Conservation (phyloP, 2,888 invertebrate species). For the Habroteleia sp. region DNA sequence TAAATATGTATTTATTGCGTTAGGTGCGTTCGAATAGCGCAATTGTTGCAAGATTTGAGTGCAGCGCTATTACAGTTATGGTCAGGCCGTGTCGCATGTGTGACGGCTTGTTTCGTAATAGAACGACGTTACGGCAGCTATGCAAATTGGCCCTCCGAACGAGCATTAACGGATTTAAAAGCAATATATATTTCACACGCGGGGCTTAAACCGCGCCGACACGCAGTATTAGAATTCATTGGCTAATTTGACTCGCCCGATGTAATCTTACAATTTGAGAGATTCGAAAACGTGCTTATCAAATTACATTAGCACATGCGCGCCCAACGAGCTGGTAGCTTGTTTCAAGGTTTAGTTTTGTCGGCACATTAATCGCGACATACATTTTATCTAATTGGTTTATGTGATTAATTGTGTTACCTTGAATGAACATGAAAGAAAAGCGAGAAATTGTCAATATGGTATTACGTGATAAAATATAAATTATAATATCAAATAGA, state of each 20-base stretch:
- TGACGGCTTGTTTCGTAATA: slow-evolving; percentile 60
- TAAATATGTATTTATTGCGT: slow-evolving; percentile 10
- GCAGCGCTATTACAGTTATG: slow-evolving; percentile 31
- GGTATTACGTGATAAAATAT: too few relatives aligned
- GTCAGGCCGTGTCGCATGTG: slow-evolving; percentile 50
- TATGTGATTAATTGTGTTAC: neutral
- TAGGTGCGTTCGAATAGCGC: slow-evolving; percentile 1
- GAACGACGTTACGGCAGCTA: slow-evolving; percentile 70
- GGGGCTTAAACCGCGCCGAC: slow-evolving; percentile 67
- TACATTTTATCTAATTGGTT: slow-evolving; percentile 2
- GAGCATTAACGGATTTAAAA: slow-evolving; percentile 79
- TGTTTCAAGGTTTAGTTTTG: slow-evolving; percentile 8
- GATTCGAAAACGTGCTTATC: slow-evolving; percentile 58
- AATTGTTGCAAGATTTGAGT: slow-evolving; percentile 48
- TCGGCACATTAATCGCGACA: neutral
- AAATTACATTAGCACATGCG: slow-evolving; percentile 48
- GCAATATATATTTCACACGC: slow-evolving; percentile 73
- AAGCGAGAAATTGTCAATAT: too few relatives aligned
- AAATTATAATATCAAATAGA: too few relatives aligned
- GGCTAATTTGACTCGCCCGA: slow-evolving; percentile 69
- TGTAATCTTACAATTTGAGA: slow-evolving; percentile 66
- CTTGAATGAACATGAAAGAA: neutral
- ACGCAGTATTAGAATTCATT: slow-evolving; percentile 72
- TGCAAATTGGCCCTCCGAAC: slow-evolving; percentile 75
- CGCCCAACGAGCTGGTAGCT: neutral